Evolutionary conservation across 2,888 invertebrate genomes (phyloP), one percentile per base, ranked within the genome.

Genomic region (Acrocyrtus sp.): DNA sequence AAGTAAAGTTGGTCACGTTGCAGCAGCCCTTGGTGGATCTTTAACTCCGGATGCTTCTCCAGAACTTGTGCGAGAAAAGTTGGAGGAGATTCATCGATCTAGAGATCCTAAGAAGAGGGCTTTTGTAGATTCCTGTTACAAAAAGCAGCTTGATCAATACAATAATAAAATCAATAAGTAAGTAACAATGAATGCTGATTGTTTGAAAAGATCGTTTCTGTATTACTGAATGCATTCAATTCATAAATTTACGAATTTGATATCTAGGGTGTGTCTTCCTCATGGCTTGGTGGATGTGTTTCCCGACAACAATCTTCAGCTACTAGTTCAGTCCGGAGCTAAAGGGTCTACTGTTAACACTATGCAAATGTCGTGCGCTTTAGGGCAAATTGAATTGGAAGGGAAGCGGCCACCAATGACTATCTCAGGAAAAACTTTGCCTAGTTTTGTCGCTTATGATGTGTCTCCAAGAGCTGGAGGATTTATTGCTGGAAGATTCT

Each of bases 381-480:
- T 99, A 12, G 99, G 99, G 0, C 99, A 99, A 86, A 98, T 99
- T 82, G 98, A 99, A 84, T 88, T 99, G 84, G 99, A 99, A 87
- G 99, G 99, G 34, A 94, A 95, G 84, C 88, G 98, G 61, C 98
- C 98, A 6, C 97, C 98, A 0, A 84, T 96, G 45, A 98, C 96
- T 93, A 91, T 96, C 79, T 95, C 94, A 58, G 97, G 98, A 0
- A 90, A 93, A 82, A 90, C 93, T 0, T 86, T 99, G 27, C 99
- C 99, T 0, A 95, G 96, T 82, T 99, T 98, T 83, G 88, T 89
- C 1, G 89, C 92, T 0, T 96, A 92, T 82, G 96, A 98, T 82
- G 89, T 92, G 8, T 89, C 93, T 0, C 96, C 98, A 0, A 88
- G 94, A 83, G 94, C 98, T 0, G 97, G 99, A 8, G 99, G 99